Conservation (phyloP, 2,113 vertebrate genomes). For the Saguinus imperator region DNA sequence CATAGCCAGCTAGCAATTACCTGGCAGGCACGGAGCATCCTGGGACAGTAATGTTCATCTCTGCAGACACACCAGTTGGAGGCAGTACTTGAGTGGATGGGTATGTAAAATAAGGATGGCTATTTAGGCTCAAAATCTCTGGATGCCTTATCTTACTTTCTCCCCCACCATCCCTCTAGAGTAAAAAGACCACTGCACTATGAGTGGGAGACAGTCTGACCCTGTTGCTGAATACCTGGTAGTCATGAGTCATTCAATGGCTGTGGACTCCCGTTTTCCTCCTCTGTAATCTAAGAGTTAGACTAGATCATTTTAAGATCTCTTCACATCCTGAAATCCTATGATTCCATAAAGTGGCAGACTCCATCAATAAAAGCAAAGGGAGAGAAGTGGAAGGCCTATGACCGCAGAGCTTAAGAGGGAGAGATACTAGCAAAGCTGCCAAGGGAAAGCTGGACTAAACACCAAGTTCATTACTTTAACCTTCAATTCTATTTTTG, state of each 20-base stretch:
- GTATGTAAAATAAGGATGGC: background rate
- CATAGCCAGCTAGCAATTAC: constrained; percentile 29
- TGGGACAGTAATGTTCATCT: constrained; percentile 47
- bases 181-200: background rate
- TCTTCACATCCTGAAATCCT: background rate
- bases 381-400: background rate
- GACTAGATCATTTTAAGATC: background rate
- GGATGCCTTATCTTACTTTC: background rate
- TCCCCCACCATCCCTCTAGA: background rate
- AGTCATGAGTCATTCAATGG: background rate
- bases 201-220: background rate
- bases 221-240: background rate
- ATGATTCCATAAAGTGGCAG: background rate
- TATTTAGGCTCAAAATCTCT: constrained; percentile 16
- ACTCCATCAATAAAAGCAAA: background rate
- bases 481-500: constrained; percentile 30
- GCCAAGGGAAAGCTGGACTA: background rate
- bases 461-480: background rate
- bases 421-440: background rate
- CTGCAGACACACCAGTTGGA: constrained; percentile 39
- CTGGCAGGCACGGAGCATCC: constrained; percentile 12
- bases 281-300: background rate
- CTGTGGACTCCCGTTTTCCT: background rate
- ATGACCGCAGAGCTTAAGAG: background rate
- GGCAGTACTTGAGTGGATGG: background rate